phyloP scores from a whole-genome alignment of 1,140 invertebrate genomes.

The Brevipalpus yothersi region DNA sequence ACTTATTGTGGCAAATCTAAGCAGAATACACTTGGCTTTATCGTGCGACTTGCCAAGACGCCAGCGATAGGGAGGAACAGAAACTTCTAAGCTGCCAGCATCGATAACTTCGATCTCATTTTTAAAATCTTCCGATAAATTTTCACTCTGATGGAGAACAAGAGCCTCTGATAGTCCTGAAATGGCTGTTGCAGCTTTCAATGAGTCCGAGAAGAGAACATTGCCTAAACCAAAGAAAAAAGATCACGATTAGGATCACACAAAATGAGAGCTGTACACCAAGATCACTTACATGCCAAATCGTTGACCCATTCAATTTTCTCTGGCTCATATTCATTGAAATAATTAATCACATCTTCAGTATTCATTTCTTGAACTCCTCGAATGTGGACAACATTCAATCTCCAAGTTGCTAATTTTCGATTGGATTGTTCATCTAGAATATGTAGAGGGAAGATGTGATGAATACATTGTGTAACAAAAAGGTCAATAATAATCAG shows the following conservation, averaged over 20 bases:
- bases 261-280: constrained; percentile 24
- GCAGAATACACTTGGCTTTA: constrained; percentile 37
- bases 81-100: constrained; percentile 15
- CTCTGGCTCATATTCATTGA: constrained; percentile 40
- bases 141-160: constrained; percentile 13
- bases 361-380: constrained; percentile 46
- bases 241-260: constrained; percentile 2
- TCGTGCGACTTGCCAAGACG: constrained; percentile 33
- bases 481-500: not conserved
- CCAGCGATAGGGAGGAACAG: constrained; percentile 44
- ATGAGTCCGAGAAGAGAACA: constrained; percentile 42
- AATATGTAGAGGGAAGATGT: not conserved
- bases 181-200: constrained; percentile 40
- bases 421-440: not conserved
- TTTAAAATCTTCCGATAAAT: constrained; percentile 13
- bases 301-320: constrained; percentile 57
- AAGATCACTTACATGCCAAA: constrained; percentile 30
- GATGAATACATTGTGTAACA: not conserved
- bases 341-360: constrained; percentile 49
- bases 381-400: constrained; percentile 43
- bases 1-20: constrained; percentile 40
- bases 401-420: constrained; percentile 28
- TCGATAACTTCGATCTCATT: constrained; percentile 13
- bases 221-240: constrained; percentile 20
- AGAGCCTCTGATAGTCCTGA: constrained; percentile 28